phyloP scores from a whole-genome alignment of 2,888 invertebrate genomes.

The Uloborus plumipes region DNA sequence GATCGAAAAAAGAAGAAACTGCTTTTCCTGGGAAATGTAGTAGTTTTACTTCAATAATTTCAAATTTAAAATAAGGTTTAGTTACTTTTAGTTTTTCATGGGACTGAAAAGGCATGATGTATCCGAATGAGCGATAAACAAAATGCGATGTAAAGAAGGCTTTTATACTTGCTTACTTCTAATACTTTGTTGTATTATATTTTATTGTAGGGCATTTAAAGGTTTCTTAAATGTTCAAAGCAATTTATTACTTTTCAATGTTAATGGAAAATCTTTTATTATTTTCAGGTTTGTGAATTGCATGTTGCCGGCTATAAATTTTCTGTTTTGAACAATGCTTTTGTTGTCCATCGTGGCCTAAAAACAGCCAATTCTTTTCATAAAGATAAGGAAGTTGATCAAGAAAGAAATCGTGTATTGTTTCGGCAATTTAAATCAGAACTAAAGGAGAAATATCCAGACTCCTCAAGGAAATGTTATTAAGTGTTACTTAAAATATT shows the following conservation, averaged over 20 bases:
- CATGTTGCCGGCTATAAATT: conserved; percentile 75
- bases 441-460: conserved; percentile 74
- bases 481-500: conserved; percentile 20
- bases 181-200: neutral
- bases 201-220: neutral
- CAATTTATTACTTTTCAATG: neutral
- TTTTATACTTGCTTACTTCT: too few species aligned
- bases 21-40: too few species aligned
- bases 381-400: conserved; percentile 73
- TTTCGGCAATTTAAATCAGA: conserved; percentile 75
- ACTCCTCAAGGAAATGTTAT: conserved; percentile 73
- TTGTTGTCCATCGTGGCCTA: conserved; percentile 75
- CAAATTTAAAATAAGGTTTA: too few species aligned
- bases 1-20: too few species aligned
- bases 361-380: conserved; percentile 74
- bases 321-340: conserved; percentile 75
- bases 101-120: too few species aligned
- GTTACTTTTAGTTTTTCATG: too few species aligned
- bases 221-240: neutral
- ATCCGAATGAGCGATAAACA: too few species aligned
- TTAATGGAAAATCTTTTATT: neutral
- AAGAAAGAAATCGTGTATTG: conserved; percentile 73
- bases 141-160: too few species aligned
- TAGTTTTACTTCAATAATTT: too few species aligned
- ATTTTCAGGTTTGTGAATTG: conserved; percentile 75